Evolutionary conservation across 2,888 invertebrate species (phyloP).

Genomic region (Dasysyrphus tricinctus): DNA sequence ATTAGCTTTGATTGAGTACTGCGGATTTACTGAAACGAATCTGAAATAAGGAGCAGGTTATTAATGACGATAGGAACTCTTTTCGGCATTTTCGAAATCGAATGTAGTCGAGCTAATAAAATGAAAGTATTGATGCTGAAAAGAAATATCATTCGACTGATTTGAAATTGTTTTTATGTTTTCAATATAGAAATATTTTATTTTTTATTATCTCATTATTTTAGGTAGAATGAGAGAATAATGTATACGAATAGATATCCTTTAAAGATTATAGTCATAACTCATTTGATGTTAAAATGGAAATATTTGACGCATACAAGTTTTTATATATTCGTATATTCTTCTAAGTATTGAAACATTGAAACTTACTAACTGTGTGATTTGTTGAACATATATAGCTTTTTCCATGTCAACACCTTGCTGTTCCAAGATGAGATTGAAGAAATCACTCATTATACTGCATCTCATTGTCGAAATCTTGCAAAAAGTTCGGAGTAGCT

Average conservation of each 20-base stretch:
- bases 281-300: constrained; percentile 13
- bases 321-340: too few species aligned
- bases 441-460: too few species aligned
- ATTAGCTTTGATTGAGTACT: constrained; percentile 69
- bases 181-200: neutral
- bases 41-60: constrained; percentile 35
- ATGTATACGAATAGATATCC: neutral
- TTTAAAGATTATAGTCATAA: neutral
- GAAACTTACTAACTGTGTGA: too few species aligned
- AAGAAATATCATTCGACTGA: constrained; percentile 11
- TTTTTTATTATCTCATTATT: constrained; percentile 1
- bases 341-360: too few species aligned
- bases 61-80: constrained; percentile 59
- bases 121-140: constrained; percentile 5
- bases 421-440: too few species aligned
- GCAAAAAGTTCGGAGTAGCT: too few species aligned
- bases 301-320: too few species aligned
- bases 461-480: too few species aligned
- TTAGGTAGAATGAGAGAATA: neutral
- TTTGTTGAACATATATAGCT: too few species aligned
- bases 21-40: constrained; percentile 52
- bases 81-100: constrained; percentile 49
- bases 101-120: constrained; percentile 30
- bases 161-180: constrained; percentile 15
- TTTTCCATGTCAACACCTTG: too few species aligned